Evolutionary conservation across 2,113 vertebrate species (phyloP), one percentile per base, ranked within the genome.

Genomic region (Hippocampus zosterae): DNA sequence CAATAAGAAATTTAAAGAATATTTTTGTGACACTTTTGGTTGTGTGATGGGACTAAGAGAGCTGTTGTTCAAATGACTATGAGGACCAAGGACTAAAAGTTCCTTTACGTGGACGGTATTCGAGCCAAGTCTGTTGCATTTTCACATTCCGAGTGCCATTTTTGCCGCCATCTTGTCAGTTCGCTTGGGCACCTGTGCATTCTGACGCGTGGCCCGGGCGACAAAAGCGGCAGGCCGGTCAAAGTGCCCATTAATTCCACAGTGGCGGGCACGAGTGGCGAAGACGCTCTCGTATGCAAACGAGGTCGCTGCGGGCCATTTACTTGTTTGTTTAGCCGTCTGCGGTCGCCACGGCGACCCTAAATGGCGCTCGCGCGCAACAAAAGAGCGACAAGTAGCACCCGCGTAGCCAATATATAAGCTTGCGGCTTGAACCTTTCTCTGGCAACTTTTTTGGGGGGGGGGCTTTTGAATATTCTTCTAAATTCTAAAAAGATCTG

Each of bases 241-340:
- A 86, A 88, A 50, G 15, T 19, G 8, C 18, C 48, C 1, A 50
- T 50, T 53, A 23, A 53, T 53, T 53, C 21, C 52, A 23, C 71
- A 18, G 66, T 76, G 88, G 85, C 77, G 89, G 81, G 88, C 81
- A 77, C 78, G 66, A 81, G 85, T 77, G 83, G 79, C 87, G 84
- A 64, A 89, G 82, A 90, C 85, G 74, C 80, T 86, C 88, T 79
- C 88, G 89, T 89, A 93, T 94, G 91, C 92, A 93, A 94, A 94
- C 93, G 86, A 91, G 90, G 90, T 82, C 84, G 12, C 89, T 79
- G 81, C 90, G 87, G 80, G 84, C 78, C 90, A n/a, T 90, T 91
- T 75, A 86, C 85, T 85, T 92, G 82, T 92, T 94, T 94, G 89
- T 92, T 91, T 92, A 92, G 94, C 88, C 91, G 90, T 91, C 86